Evolutionary conservation across 2,888 invertebrate species (phyloP), one percentile per base, ranked within the genome.

Genomic region (Melinopterus prodromus): DNA sequence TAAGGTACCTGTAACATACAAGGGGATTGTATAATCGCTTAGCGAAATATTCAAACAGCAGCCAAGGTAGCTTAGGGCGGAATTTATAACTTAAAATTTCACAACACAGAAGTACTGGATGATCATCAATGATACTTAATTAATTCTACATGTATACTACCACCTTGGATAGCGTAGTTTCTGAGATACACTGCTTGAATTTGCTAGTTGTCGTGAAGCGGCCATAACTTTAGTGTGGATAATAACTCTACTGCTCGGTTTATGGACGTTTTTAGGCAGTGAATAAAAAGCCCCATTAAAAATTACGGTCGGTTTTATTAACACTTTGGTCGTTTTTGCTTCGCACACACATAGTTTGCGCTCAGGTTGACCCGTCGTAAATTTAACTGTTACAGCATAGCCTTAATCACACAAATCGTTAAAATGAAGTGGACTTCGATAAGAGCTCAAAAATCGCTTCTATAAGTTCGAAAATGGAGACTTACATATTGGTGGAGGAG

Each of bases 181-280:
- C 53, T 53, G 2, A 12, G 53, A 38, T 6, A 53, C 12, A 9
- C 53, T 53, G 26, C 26, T 26, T 26, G 9, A 53, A 53, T 53
- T 7, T 7, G 53, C 53, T 53, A 53, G 53, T 53, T 53, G 53
- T 53, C 53, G 12, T 7, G 53, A 53, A 53, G 53, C 53, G 53
- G 53, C 12, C 53, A 12, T 53, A 53, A 53, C 53, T 53, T 53
- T 53, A 53, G 53, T 53, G 53, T 53, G 12, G 53, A 53, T 53
- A 53, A 53, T 53, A 53, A 53, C 53, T 53, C 53, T 53, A 53
- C 53, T 53, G 53, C 9, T 53, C 53, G 53, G 9, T 53, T 53
- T 53, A 53, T 53, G 53, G 53, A 53, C 53, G 53, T 53, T 53
- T 53, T 53, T 53, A 53, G 53, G 53, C 53, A 53, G 53, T 53